Evolutionary conservation across 2,797 vertebrate genomes (phyloP).

Genomic region (Iguana delicatissima): DNA sequence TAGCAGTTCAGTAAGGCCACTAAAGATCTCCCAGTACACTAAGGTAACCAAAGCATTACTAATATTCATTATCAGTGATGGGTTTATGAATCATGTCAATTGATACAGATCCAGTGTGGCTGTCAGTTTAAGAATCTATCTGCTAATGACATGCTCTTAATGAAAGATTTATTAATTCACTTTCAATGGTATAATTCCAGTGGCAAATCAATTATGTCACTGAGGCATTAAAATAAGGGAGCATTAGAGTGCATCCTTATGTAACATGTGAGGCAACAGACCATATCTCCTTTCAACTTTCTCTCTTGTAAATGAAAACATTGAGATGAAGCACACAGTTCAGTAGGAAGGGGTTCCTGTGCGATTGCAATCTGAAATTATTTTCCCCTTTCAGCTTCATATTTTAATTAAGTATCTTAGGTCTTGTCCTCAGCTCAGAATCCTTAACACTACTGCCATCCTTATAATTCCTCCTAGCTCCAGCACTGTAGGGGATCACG

Average conservation of each 20-base stretch:
- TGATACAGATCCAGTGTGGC: conserved; percentile 55
- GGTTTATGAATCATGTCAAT: conserved; percentile 63
- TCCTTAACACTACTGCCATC: too few relatives aligned
- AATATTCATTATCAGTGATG: conserved; percentile 53
- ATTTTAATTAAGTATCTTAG: neutral
- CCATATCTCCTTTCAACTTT: conserved; percentile 12
- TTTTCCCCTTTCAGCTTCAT: neutral
- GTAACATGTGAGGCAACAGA: neutral
- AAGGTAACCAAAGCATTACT: conserved; percentile 64
- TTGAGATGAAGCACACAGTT: neutral
- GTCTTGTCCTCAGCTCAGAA: neutral
- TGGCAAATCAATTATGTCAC: conserved; percentile 60
- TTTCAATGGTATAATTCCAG: conserved; percentile 54
- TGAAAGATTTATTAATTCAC: conserved; percentile 69
- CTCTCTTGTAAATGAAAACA: neutral
- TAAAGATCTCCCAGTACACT: conserved; percentile 53
- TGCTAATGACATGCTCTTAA: conserved; percentile 51
- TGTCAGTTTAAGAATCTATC: conserved; percentile 67
- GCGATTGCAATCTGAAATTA: accelerated
- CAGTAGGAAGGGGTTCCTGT: neutral
- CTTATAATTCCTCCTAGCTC: neutral
- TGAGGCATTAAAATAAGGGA: conserved; percentile 36
- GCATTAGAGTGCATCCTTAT: conserved; percentile 1
- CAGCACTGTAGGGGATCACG: neutral
- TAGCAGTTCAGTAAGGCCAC: conserved; percentile 55